Conservation (phyloP, 2,113 vertebrate species). For the Chionodraco myersi region DNA sequence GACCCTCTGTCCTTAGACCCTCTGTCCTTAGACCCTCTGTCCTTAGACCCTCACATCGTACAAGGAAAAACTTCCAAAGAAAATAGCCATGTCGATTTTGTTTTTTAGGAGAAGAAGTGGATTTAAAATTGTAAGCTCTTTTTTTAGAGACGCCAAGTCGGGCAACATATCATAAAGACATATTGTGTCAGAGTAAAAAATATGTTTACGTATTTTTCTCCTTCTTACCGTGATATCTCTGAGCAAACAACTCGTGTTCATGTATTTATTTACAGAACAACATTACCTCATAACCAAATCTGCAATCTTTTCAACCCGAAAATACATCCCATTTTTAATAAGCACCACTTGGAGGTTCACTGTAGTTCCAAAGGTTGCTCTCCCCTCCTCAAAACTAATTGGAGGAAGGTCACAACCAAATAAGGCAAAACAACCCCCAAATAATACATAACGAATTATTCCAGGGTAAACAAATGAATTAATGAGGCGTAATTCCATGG, state of each 20-base stretch:
- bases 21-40: too few species aligned
- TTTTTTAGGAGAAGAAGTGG: not conserved
- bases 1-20: too few species aligned
- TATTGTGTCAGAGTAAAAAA: not conserved
- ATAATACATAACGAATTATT: conserved; percentile 58
- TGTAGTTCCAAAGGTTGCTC: not conserved
- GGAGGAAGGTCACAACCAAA: conserved; percentile 53
- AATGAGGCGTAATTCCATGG: conserved; percentile 77
- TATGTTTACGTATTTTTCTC: not conserved
- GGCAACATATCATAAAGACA: not conserved
- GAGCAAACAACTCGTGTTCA: not conserved
- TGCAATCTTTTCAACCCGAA: not conserved
- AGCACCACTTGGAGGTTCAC: conserved; percentile 19
- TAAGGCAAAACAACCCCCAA: conserved; percentile 39
- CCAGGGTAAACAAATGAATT: conserved; percentile 75
- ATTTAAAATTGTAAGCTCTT: not conserved
- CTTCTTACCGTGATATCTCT: not conserved
- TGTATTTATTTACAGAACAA: not conserved
- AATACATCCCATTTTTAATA: conserved; percentile 5
- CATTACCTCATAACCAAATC: not conserved
- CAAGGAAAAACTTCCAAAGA: too few species aligned
- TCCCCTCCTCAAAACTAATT: conserved; percentile 55
- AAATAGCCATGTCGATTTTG: too few species aligned
- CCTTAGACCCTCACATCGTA: too few species aligned
- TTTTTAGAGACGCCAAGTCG: too few species aligned